These are phyloP conservation scores for Idris sp. DNA, from an alignment of 1,140 invertebrate genomes.

Conservation along the genomic window DNA sequence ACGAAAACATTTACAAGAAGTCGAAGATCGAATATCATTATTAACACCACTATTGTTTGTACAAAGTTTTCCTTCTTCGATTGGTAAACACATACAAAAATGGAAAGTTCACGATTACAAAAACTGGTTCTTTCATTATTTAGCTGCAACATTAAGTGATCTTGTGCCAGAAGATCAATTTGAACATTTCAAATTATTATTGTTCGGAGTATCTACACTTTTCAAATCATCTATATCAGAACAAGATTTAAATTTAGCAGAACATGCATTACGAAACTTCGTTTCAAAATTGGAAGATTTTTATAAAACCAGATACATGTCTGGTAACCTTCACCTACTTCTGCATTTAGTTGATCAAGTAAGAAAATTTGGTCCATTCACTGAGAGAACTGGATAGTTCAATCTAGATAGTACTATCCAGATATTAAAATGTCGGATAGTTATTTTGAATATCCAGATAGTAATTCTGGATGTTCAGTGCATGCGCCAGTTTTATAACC, in stretches of 20 bases:
- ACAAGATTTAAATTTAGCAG: not conserved
- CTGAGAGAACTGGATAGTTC: too few relatives aligned
- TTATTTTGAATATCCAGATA: too few relatives aligned
- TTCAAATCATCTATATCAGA: not conserved
- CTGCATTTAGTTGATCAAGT: not conserved
- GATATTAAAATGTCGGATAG: too few relatives aligned
- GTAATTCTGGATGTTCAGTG: too few relatives aligned
- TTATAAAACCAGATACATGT: not conserved
- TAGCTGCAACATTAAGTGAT: conserved; percentile 22
- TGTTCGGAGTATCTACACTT: not conserved
- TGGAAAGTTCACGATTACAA: conserved; percentile 52
- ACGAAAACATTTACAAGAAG: conserved; percentile 18
- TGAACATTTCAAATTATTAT: conserved; percentile 3
- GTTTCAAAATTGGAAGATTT: not conserved
- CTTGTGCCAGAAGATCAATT: not conserved
- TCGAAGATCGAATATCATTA: not conserved
- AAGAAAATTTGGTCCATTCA: not conserved
- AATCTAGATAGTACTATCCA: too few relatives aligned
- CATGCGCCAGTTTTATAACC: too few relatives aligned
- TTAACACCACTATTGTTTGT: conserved; percentile 40
- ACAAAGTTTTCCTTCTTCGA: conserved; percentile 22
- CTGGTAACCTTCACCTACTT: not conserved
- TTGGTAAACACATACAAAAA: conserved; percentile 3
- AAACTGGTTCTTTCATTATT: conserved; percentile 48
- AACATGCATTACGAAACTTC: not conserved